phyloP scores from a whole-genome alignment of 2,113 vertebrate species.

The Dicrurus megarhynchus region DNA sequence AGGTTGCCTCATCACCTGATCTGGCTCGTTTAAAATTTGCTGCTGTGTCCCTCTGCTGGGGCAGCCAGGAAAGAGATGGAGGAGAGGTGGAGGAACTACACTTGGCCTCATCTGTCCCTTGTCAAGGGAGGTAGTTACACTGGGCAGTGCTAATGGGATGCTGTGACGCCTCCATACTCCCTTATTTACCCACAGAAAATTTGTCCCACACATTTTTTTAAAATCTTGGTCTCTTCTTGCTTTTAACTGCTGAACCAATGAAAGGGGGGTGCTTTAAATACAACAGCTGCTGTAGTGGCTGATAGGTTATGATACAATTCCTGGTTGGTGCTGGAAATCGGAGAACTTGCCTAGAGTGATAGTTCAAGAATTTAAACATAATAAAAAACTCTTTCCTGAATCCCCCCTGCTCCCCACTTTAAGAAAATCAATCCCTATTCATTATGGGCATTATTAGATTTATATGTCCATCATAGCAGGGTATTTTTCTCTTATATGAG shows the following conservation, averaged over 20 bases:
- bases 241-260: background rate
- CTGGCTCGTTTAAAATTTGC: background rate
- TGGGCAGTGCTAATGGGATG: background rate
- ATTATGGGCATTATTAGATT: background rate
- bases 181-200: background rate
- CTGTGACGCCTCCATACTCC: background rate
- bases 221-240: background rate
- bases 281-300: background rate
- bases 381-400: background rate
- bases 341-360: background rate
- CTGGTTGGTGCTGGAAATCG: background rate
- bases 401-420: accelerated
- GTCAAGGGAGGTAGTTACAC: background rate
- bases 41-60: background rate
- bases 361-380: background rate
- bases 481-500: background rate
- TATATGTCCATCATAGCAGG: background rate
- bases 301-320: background rate
- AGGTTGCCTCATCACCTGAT: background rate
- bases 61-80: background rate
- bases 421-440: background rate
- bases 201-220: background rate
- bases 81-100: background rate
- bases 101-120: background rate
- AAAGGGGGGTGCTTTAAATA: background rate